phyloP scores from a whole-genome alignment of 2,888 invertebrate species.

The Tetranychus piercei region DNA sequence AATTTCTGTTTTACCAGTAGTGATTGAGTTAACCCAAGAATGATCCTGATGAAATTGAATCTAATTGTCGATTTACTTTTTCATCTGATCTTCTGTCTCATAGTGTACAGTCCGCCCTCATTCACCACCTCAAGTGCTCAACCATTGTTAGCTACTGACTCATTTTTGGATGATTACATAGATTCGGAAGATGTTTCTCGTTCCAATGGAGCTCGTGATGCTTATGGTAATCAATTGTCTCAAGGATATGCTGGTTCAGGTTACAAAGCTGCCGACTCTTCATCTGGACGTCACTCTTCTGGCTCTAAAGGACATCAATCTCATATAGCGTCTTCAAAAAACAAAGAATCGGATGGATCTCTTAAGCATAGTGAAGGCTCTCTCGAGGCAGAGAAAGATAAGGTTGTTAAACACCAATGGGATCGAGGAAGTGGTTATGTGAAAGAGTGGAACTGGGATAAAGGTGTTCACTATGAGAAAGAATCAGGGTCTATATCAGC shows the following conservation, averaged over 20 bases:
- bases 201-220: neutral
- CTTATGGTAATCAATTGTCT: neutral
- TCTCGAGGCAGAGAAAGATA: neutral
- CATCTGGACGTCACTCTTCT: neutral
- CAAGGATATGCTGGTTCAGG: neutral
- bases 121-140: neutral
- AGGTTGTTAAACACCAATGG: slow-evolving; percentile 4
- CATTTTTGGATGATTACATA: neutral
- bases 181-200: neutral
- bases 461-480: slow-evolving; percentile 2
- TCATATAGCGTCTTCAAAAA: neutral
- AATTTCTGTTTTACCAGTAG: too few relatives aligned
- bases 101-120: neutral
- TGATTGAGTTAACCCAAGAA: neutral
- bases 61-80: neutral
- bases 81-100: neutral
- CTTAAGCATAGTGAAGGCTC: neutral
- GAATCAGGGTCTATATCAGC: neutral
- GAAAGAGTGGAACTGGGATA: slow-evolving; percentile 2
- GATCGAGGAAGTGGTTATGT: slow-evolving; percentile 1
- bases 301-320: neutral
- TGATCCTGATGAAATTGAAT: neutral
- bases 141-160: neutral
- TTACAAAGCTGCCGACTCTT: neutral
- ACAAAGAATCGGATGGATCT: neutral